phyloP scores from a whole-genome alignment of 2,113 vertebrate species.

The Spea bombifrons region DNA sequence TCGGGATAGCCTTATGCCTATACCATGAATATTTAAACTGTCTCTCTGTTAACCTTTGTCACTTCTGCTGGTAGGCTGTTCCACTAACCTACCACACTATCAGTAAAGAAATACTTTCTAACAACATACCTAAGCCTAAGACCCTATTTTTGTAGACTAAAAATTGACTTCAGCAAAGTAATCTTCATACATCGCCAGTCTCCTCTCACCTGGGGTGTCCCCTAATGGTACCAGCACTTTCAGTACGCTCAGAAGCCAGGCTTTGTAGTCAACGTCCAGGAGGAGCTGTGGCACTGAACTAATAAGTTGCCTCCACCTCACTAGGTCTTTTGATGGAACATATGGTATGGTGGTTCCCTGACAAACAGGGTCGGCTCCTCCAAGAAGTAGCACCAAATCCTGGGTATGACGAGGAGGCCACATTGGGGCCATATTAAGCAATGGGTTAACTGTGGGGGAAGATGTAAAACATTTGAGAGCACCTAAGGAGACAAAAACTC shows the following conservation, averaged over 20 bases:
- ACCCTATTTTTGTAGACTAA: no score
- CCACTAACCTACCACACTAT: no score
- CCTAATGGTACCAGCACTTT: neutral
- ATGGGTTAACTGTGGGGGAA: neutral
- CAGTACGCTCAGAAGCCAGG: constrained; percentile 4
- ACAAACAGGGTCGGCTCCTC: neutral
- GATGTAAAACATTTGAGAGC: neutral
- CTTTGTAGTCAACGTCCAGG: neutral
- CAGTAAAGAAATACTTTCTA: no score
- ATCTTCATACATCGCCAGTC: neutral
- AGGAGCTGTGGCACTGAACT: neutral
- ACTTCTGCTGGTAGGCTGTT: no score
- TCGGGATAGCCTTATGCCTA: no score
- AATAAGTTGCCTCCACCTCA: constrained; percentile 2
- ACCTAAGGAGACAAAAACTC: neutral
- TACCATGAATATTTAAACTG: no score
- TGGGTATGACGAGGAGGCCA: constrained; percentile 27
- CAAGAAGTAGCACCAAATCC: constrained; percentile 27
- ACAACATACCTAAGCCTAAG: no score
- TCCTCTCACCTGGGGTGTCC: neutral
- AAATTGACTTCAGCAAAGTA: no score
- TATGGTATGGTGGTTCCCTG: neutral
- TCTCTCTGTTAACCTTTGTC: no score
- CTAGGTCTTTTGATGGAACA: neutral
- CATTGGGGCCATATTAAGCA: neutral